phyloP scores from a whole-genome alignment of 2,113 vertebrate species.

The Sylvicapra grimmia region DNA sequence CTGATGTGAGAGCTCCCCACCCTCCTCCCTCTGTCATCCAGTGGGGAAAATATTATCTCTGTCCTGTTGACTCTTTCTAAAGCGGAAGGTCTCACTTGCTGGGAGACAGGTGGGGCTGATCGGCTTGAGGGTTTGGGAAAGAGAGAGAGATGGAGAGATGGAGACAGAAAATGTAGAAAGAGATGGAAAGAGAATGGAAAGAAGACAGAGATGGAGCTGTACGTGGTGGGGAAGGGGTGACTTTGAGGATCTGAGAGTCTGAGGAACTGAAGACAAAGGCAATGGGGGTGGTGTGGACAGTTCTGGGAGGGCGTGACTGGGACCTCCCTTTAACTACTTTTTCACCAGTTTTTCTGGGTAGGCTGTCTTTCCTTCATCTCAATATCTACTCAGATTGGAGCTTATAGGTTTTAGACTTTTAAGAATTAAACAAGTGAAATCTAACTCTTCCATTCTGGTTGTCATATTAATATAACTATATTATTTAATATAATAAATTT shows the following conservation, averaged over 20 bases:
- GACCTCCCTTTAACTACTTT: not conserved
- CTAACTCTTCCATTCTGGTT: not conserved
- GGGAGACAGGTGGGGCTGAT: not conserved
- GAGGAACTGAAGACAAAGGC: not conserved
- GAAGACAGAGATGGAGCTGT: not conserved
- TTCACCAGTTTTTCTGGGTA: not conserved
- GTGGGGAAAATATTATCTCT: not conserved
- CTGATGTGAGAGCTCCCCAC: fast-evolving
- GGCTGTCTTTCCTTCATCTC: not conserved
- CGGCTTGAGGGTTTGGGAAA: fast-evolving
- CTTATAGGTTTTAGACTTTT: not conserved
- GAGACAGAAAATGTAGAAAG: no score
- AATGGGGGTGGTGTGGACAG: fast-evolving
- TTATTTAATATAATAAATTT: not conserved
- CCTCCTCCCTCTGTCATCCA: not conserved
- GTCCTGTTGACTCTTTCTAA: not conserved
- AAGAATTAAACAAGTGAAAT: not conserved
- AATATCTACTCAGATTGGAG: not conserved
- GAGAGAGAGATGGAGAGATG: no score
- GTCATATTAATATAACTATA: not conserved
- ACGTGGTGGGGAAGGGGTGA: not conserved
- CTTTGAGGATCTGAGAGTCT: not conserved
- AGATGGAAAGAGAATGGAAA: no score
- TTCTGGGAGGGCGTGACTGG: not conserved
- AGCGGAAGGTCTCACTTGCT: not conserved